A percentile compares a stretch with the other conserved stretches of the same genome.
Conservation (phyloP, 2,888 invertebrate genomes). For the Caenorhabditis sulstoni region DNA sequence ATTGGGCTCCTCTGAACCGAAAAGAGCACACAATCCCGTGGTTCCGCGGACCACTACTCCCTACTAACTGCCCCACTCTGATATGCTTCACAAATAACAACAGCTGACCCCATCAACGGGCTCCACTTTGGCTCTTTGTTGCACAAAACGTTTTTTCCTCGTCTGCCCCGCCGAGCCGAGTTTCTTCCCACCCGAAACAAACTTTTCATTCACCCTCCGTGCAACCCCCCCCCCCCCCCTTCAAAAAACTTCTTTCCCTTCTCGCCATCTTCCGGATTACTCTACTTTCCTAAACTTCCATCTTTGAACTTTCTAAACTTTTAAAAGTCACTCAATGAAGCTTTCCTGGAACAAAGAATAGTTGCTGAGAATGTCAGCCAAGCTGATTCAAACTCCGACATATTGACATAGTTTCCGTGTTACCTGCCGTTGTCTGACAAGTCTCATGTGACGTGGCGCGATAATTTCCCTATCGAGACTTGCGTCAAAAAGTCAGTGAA, state of each 20-base stretch:
- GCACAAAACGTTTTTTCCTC: slow-evolving; percentile 42
- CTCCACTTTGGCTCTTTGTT: slow-evolving; percentile 45
- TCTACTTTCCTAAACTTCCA: neutral
- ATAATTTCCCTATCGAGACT: too few relatives aligned
- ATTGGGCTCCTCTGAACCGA: neutral
- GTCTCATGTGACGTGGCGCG: too few relatives aligned
- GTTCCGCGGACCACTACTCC: neutral
- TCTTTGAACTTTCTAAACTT: too few relatives aligned
- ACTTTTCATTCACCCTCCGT: slow-evolving; percentile 2
- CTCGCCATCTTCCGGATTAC: neutral
- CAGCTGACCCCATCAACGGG: slow-evolving; percentile 51
- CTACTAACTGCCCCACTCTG: slow-evolving; percentile 10
- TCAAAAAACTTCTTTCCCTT: slow-evolving; percentile 1
- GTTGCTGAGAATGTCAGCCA: too few relatives aligned
- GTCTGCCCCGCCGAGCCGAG: neutral
- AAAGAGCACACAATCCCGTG: too few relatives aligned
- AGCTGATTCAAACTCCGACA: too few relatives aligned
- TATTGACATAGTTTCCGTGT: too few relatives aligned
- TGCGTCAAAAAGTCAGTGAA: too few relatives aligned
- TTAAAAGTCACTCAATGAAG: too few relatives aligned
- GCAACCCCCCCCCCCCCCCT: neutral
- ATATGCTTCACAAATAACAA: slow-evolving; percentile 48
- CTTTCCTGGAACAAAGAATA: too few relatives aligned
- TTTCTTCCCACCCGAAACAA: slow-evolving; percentile 30
- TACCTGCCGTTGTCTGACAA: too few relatives aligned